Evolutionary conservation across 2,888 invertebrate species (phyloP), one percentile per base, ranked within the genome.

Genomic region (Meloe dianella): DNA sequence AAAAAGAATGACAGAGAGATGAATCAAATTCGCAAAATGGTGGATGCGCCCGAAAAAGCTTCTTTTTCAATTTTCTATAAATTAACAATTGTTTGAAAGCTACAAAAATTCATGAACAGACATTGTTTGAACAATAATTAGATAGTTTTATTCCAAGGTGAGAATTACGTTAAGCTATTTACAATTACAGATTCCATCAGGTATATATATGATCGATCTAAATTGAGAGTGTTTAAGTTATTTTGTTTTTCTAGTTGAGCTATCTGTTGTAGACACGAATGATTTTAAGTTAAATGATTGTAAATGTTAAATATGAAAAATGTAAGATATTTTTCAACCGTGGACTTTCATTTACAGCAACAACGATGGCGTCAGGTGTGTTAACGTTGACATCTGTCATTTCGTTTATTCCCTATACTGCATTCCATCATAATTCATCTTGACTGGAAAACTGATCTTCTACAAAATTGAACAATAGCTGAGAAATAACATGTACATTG

Each of bases 341-440:
- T 56, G 57, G 56, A 41, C 63, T 60, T 63, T 61, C 58, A 59
- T 47, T 64, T 61, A 41, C 58, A 27, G 61, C 38, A 35, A 57
- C 51, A 61, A 54, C 58, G 58, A 38, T 58, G 61, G 67, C 62
- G 65, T 61, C 69, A 71, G 69, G 71, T 71, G 67, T 66, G 66
- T 61, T 60, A 63, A 22, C 54, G 68, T 56, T 64, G 67, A 67
- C 64, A 71, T 71, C 65, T 71, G 71, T 71, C 71, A 71, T 67
- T 71, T 59, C 65, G 60, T 71, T 71, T 69, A 71, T 69, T 67
- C 67, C 65, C 64, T 58, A 67, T 62, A 67, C 67, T 54, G 12
- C 66, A 27, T 60, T 71, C 65, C 63, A 71, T 71, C 71, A 71
- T 69, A 67, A 71, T 71, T 71, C 69, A 71, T 71, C 71, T 69